Percentiles rank a stretch among this genome's conserved stretches.
Conservation (phyloP, 2,797 vertebrate genomes). For the Phyllotis vaccarum region DNA sequence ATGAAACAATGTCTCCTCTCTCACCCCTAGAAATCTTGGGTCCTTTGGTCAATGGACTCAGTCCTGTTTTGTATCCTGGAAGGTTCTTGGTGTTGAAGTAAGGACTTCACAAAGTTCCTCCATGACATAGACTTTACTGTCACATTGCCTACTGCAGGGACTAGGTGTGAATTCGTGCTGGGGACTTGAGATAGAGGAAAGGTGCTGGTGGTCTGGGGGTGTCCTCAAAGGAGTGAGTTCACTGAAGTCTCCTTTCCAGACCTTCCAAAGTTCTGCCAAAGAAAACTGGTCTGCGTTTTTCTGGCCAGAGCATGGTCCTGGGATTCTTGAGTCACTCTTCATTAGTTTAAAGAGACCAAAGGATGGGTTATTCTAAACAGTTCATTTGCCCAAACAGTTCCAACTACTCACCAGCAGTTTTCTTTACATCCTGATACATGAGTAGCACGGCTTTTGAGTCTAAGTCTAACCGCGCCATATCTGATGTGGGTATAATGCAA, state of each 20-base stretch:
- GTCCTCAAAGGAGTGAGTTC: not conserved
- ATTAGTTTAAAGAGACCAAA: conserved; percentile 25
- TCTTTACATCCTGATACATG: not conserved
- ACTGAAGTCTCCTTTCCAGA: not conserved
- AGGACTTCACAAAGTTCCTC: not conserved
- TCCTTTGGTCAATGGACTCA: not conserved
- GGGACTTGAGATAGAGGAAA: not conserved
- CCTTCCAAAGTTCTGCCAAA: not conserved
- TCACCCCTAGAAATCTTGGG: not conserved
- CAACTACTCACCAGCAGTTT: not conserved
- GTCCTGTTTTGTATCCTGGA: not conserved
- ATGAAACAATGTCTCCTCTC: not conserved
- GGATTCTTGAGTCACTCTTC: not conserved
- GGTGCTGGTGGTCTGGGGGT: not conserved
- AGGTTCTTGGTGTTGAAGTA: not conserved
- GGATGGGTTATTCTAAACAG: not conserved
- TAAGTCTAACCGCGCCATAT: not conserved
- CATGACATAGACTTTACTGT: not conserved
- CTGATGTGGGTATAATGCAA: not conserved
- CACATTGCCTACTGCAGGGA: not conserved
- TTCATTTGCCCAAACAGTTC: not conserved
- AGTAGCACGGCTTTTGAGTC: not conserved
- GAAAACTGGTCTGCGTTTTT: not conserved
- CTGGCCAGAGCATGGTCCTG: not conserved
- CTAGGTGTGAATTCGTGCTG: not conserved